A percentile compares a stretch with the other conserved stretches of the same genome.
These are phyloP conservation scores for Denticeps clupeoides DNA, from an alignment of 2,797 vertebrate species.

Conservation along the genomic window DNA sequence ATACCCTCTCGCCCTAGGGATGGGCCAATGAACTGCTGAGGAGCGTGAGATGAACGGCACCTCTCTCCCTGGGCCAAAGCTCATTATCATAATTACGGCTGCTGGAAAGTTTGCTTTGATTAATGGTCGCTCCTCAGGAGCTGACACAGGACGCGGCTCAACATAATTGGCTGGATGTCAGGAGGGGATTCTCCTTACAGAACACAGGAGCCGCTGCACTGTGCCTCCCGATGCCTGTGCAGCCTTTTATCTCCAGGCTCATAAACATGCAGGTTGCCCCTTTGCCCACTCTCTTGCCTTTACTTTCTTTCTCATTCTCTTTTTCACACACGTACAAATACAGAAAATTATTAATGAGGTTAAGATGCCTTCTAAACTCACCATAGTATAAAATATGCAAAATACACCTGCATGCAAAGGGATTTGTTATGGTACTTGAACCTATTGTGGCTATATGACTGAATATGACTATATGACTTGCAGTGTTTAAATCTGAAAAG, in stretches of 20 bases:
- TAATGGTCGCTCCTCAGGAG: conserved; percentile 33
- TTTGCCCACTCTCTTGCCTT: background rate
- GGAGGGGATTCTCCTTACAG: conserved; percentile 9
- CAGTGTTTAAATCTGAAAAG: too few relatives aligned
- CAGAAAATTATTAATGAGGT: too few relatives aligned
- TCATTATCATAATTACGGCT: conserved; percentile 46
- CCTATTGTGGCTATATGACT: too few relatives aligned
- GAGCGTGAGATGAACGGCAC: conserved; percentile 20
- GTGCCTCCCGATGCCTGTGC: background rate
- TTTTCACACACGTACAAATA: background rate
- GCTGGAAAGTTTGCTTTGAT: conserved; percentile 41
- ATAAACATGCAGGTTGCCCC: conserved; percentile 1
- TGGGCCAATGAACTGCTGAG: conserved; percentile 27
- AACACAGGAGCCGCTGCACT: conserved; percentile 1
- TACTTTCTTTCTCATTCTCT: background rate
- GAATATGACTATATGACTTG: too few relatives aligned
- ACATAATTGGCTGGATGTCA: conserved; percentile 22
- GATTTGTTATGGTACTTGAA: too few relatives aligned
- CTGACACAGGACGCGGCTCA: conserved; percentile 18
- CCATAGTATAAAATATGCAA: too few relatives aligned
- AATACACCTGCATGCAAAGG: too few relatives aligned
- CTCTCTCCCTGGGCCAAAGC: conserved; percentile 2
- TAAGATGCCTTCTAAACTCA: too few relatives aligned
- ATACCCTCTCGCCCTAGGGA: conserved; percentile 10
- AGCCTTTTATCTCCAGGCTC: conserved; percentile 9